Base-by-base conservation (phyloP, 1,140 invertebrate genomes). In the Temnothorax longispinosus region DNA sequence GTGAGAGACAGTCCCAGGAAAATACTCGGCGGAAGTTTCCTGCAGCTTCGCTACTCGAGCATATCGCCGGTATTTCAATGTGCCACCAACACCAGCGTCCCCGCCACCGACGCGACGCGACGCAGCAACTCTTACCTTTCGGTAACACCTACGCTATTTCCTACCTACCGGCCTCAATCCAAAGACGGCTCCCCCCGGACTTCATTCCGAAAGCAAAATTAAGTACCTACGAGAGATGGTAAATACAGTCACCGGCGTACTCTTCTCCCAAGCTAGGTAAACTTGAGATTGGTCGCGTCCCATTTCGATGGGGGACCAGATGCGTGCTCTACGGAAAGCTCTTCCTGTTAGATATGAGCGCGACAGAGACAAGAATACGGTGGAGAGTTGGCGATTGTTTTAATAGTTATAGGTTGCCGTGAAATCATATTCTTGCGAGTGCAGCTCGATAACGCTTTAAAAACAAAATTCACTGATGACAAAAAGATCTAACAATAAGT, bases 121-220 rank as follows among this genome's bases (percentile, higher is more conserved):
- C 85, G 60, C 75, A n/a, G 60, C 87, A 86, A 82, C 80, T 86
- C 89, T 90, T 89, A 87, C 86, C 91, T 91, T 89, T 88, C 88
- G 87, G 87, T 91, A 93, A 92, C 91, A 94, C 92, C 87, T 91
- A 91, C 85, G 76, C 85, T 60, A 32, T 89, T 64, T 65, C 87
- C 81, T 52, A 71, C 58, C 88, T 80, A 77, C 60, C 85, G 67
- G 47, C 35, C 50, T 38, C 82, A 74, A 77, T 85, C 69, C 72
- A 87, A 18, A 86, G 62, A 58, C 88, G 67, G 69, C 67, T 86
- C 85, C 62, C 82, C 35, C 89, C 69, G 89, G 91, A 94, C 93
- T 94, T 94, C 93, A 94, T 95, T 94, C 88, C 91, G 88, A 93
- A 94, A 93, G 93, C 90, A 93, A 94, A 94, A 95, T 95, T 95